Percentiles rank a stretch among this genome's conserved stretches.
These are phyloP conservation scores for Odontamblyopus rebecca DNA, from an alignment of 2,797 vertebrate species.

Conservation along the genomic window DNA sequence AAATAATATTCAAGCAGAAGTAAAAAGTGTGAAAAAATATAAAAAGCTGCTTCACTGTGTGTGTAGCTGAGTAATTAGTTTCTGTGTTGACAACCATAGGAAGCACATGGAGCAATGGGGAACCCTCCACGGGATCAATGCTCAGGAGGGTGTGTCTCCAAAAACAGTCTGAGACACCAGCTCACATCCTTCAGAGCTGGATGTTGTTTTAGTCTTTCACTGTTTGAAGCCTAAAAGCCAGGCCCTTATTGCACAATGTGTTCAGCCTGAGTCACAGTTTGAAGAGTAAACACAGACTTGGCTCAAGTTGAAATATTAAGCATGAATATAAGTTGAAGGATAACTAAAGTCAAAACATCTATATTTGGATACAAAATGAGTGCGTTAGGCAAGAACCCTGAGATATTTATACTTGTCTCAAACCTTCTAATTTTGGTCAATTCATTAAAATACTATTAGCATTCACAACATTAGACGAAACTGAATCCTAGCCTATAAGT, in stretches of 20 bases:
- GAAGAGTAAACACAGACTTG: not conserved
- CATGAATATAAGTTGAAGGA: not conserved
- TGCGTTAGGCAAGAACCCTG: no score
- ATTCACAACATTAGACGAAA: not conserved
- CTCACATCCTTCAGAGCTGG: not conserved
- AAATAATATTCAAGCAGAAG: not conserved
- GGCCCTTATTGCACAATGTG: constrained; percentile 6
- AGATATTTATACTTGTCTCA: not conserved
- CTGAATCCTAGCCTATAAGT: not conserved
- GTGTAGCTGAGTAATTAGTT: constrained; percentile 1
- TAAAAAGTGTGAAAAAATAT: not conserved
- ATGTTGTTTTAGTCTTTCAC: not conserved
- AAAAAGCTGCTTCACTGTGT: not conserved
- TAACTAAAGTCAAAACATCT: not conserved
- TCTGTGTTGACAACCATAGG: not conserved
- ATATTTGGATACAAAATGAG: not conserved
- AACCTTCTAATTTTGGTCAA: not conserved
- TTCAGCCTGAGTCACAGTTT: not conserved
- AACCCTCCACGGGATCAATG: not conserved
- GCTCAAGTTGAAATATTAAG: not conserved
- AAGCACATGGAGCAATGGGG: not conserved
- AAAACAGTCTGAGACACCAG: not conserved
- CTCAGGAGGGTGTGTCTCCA: not conserved
- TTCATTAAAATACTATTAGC: not conserved
- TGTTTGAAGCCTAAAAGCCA: not conserved